Conservation (phyloP, 2,888 invertebrate genomes). For the Zhengitettix transpicula region DNA sequence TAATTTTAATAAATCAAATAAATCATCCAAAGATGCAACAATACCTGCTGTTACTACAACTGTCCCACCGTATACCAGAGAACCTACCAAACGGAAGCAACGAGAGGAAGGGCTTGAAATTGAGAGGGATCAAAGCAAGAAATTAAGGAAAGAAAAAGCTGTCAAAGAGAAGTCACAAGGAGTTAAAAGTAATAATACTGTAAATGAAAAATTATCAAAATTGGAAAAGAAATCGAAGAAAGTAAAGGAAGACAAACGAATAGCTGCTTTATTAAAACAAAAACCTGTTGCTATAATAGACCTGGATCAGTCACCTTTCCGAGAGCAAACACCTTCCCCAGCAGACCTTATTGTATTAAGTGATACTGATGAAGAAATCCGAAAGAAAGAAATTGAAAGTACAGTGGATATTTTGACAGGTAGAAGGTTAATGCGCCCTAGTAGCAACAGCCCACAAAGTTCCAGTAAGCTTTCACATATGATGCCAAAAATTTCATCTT, state of each 20-base stretch:
- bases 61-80: neutral
- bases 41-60: conserved; percentile 19
- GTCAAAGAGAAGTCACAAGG: conserved; percentile 21
- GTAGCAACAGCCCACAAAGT: conserved; percentile 8
- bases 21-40: conserved; percentile 24
- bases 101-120: conserved; percentile 20
- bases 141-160: conserved; percentile 24
- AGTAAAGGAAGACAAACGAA: conserved; percentile 15
- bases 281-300: conserved; percentile 77
- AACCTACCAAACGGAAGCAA: conserved; percentile 10
- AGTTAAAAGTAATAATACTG: conserved; percentile 6
- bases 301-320: conserved; percentile 68
- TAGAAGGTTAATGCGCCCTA: conserved; percentile 3
- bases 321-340: conserved; percentile 65
- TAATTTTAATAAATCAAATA: conserved; percentile 46
- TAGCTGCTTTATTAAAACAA: conserved; percentile 30
- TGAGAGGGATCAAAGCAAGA: conserved; percentile 20
- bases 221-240: conserved; percentile 13
- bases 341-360: conserved; percentile 67
- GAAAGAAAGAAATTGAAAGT: conserved; percentile 6
- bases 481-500: conserved; percentile 10
- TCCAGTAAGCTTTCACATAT: conserved; percentile 6
- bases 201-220: conserved; percentile 5
- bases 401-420: conserved; percentile 2
- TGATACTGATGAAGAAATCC: conserved; percentile 50